phyloP scores from a whole-genome alignment of 2,888 invertebrate species.

The Tipula confusa region DNA sequence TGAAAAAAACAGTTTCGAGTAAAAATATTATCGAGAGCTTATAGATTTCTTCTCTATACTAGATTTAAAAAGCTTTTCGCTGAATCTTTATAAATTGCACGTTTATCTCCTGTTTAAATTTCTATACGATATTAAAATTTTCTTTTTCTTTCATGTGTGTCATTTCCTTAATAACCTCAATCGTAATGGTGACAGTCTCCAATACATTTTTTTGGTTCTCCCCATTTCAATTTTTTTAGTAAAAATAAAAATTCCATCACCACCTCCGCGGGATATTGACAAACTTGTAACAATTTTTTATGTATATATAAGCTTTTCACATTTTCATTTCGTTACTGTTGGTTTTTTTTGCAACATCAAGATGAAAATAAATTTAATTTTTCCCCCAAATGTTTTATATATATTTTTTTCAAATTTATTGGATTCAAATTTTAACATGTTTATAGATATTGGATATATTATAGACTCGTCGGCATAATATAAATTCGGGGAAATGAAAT shows the following conservation, averaged over 20 bases:
- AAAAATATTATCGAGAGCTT: no score
- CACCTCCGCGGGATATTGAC: background rate
- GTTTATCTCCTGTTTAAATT: no score
- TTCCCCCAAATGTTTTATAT: no score
- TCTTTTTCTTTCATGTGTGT: background rate
- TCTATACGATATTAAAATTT: background rate
- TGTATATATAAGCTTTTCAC: background rate
- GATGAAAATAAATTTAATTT: background rate
- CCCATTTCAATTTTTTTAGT: background rate
- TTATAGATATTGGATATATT: background rate
- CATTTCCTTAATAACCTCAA: background rate
- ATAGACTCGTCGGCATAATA: background rate
- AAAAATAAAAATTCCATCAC: background rate
- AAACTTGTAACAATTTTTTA: background rate
- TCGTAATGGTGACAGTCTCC: background rate
- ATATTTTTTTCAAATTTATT: background rate
- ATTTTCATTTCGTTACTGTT: background rate
- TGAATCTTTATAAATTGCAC: no score
- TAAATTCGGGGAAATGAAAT: background rate
- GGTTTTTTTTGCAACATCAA: background rate
- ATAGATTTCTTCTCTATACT: no score
- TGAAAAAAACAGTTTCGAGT: no score
- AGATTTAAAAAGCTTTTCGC: no score
- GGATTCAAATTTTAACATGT: background rate
- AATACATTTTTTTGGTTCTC: background rate